phyloP scores from a whole-genome alignment of 2,888 invertebrate species.

The Hirtodrosophila trivittata region DNA sequence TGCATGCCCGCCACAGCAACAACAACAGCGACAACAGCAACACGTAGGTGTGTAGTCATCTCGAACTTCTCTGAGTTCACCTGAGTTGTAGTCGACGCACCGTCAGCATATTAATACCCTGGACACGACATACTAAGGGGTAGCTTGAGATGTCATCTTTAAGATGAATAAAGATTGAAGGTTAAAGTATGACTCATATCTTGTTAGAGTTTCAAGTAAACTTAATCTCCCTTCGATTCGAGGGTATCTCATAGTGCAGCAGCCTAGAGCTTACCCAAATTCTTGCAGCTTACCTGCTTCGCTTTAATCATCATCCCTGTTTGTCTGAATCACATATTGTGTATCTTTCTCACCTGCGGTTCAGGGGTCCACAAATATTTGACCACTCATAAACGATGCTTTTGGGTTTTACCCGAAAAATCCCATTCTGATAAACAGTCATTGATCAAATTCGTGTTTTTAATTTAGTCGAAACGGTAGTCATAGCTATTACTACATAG shows the following conservation, averaged over 20 bases:
- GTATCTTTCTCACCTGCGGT: slow-evolving; percentile 23
- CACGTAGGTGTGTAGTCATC: slow-evolving; percentile 50
- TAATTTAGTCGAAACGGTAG: slow-evolving; percentile 43
- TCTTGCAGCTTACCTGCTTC: slow-evolving; percentile 3
- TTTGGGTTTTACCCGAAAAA: slow-evolving; percentile 34
- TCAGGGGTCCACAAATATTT: slow-evolving; percentile 68
- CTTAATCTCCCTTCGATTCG: no score
- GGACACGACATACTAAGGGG: background rate
- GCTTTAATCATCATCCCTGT: background rate
- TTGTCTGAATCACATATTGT: background rate
- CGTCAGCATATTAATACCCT: slow-evolving; percentile 38
- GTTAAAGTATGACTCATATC: no score
- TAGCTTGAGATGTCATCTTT: no score
- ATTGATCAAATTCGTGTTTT: slow-evolving; percentile 23
- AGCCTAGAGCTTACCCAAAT: background rate
- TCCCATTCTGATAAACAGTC: slow-evolving; percentile 11
- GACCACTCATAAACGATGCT: slow-evolving; percentile 43
- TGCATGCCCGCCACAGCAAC: slow-evolving; percentile 34
- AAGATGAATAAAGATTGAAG: no score
- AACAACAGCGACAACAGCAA: slow-evolving; percentile 10
- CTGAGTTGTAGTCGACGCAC: slow-evolving; percentile 43
- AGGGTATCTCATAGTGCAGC: background rate
- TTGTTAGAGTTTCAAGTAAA: no score
- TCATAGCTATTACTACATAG: slow-evolving; percentile 31
- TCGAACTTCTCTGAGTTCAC: slow-evolving; percentile 21